Base-by-base conservation (phyloP, 2,797 vertebrate genomes). In the Takifugu ocellatus region DNA sequence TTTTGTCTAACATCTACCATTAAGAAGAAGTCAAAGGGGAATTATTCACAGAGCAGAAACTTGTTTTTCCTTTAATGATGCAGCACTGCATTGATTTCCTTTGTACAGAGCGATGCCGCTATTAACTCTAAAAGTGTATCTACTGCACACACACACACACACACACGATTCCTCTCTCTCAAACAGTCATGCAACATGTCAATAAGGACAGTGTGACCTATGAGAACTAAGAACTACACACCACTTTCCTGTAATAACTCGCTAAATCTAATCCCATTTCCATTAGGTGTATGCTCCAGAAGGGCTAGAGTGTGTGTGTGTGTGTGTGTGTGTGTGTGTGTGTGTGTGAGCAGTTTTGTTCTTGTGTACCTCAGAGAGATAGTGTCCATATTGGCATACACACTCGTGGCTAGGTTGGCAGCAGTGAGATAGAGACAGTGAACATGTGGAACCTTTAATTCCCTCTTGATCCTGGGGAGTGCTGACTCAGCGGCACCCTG, bases 241-340 rank as follows among this genome's bases (percentile, higher is more conserved):
- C 75, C 77, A 84, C 82, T 84, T 82, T 84, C 69, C 78, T 75
- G 62, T 82, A 85, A 84, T 84, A 87, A 85, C 74, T 66, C 54
- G 72, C 72, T 58, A 75, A 77, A 80, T 83, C 71, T 81, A 83
- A 87, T 89, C 81, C 79, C 68, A 69, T 84, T 85, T 85, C 73
- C 80, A 81, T 84, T 79, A 80, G 52, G 72, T 55, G 51, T 61
- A 9, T 54, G 54, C 47, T 59, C 39, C 59, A 64, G 59, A 47
- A 59, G 39, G 21, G 7, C 21, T 61, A 66, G 51, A 67, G 64
- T 70, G 49, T 63, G 68, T 59, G 45, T 49, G 59, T 63, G 42
- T 66, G 49, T 45, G 17, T 31, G 54, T 74, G 70, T 63, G 61
- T 68, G 44, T 54, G 43, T 10, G 10, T 5, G 29, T 33, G 27